phyloP scores from a whole-genome alignment of 2,113 vertebrate genomes.

The Orthochromis indermauri region DNA sequence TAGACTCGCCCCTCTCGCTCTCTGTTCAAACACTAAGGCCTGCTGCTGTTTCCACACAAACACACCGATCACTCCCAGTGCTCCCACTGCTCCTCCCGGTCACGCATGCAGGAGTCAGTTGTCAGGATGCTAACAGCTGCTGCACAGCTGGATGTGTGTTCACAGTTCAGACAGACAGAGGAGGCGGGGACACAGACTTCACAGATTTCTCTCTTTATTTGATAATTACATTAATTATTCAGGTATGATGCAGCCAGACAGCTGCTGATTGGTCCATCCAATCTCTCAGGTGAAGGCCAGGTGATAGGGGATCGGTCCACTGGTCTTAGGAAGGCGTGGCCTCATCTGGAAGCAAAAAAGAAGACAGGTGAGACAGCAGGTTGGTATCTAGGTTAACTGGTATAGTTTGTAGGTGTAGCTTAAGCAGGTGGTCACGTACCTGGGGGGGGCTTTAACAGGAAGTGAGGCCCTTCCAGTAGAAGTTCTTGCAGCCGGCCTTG shows the following conservation, averaged over 20 bases:
- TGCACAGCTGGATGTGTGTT: background rate
- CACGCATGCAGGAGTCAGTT: background rate
- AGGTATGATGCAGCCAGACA: background rate
- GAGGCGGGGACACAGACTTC: background rate
- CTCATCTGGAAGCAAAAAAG: background rate
- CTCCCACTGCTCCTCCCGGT: background rate
- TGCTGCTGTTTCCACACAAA: conserved; percentile 7
- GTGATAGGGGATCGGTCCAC: background rate
- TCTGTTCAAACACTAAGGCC: conserved; percentile 8
- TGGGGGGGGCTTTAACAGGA: conserved; percentile 56
- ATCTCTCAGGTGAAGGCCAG: background rate
- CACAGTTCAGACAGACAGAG: background rate
- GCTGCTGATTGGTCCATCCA: conserved; percentile 31
- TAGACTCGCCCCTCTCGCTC: background rate
- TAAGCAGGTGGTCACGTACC: background rate
- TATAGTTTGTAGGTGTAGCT: background rate
- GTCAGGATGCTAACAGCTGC: background rate
- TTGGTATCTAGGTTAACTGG: background rate
- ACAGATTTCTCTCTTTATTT: conserved; percentile 46
- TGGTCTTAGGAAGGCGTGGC: background rate
- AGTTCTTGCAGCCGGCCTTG: conserved; percentile 77
- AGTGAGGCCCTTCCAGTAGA: conserved; percentile 78
- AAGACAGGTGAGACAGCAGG: background rate
- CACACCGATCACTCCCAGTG: background rate
- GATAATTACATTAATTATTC: conserved; percentile 40